phyloP scores from a whole-genome alignment of 2,113 vertebrate genomes.

The Lepidothrix coronata region DNA sequence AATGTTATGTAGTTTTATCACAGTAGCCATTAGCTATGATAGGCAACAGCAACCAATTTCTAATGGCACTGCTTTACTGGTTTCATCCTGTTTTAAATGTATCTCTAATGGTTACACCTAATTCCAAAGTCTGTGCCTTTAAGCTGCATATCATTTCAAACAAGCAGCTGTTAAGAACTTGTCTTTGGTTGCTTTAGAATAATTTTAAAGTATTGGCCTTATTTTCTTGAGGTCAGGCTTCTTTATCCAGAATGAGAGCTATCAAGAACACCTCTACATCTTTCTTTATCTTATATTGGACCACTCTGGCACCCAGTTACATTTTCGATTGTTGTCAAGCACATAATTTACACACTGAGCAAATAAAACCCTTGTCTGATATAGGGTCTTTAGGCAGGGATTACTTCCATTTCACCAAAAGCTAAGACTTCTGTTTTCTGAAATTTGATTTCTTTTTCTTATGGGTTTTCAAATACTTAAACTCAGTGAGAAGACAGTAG shows the following conservation, averaged over 20 bases:
- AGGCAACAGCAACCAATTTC: background rate
- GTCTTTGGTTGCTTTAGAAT: background rate
- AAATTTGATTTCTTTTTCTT: background rate
- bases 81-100: background rate
- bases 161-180: background rate
- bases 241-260: background rate
- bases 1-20: background rate
- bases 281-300: background rate
- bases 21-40: background rate
- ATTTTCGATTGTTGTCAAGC: background rate
- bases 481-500: background rate
- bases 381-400: background rate
- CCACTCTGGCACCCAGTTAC: background rate
- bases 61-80: background rate
- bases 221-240: background rate
- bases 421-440: background rate
- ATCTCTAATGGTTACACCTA: background rate
- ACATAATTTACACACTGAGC: background rate
- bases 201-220: background rate
- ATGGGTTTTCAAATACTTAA: background rate
- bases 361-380: background rate
- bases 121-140: background rate
- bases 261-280: background rate
- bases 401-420: background rate
- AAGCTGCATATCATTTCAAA: background rate